A percentile compares a stretch with the other conserved stretches of the same genome.
Conservation (phyloP, 1,140 invertebrate genomes). For the Platyscapa corneri region DNA sequence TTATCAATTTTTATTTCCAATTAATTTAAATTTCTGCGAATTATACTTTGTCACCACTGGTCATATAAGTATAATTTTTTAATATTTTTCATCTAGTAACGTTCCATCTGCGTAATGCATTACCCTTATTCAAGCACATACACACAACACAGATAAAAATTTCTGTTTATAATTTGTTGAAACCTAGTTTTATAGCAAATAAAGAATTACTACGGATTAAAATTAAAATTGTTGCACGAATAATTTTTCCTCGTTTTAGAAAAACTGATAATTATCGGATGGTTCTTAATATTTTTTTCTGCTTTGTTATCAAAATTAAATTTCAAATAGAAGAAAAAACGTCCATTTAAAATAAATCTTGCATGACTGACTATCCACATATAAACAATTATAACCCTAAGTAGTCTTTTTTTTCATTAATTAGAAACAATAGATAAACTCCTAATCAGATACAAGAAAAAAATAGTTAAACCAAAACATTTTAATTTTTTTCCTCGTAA, state of each 20-base stretch:
- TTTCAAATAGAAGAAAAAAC: not conserved
- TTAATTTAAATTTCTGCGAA: slow-evolving; percentile 43
- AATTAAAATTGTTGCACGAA: slow-evolving; percentile 19
- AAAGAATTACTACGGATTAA: slow-evolving; percentile 68
- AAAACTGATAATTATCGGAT: not conserved
- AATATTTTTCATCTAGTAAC: slow-evolving; percentile 55
- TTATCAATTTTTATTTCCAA: slow-evolving; percentile 31
- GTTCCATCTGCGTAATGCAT: slow-evolving; percentile 56
- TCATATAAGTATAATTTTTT: slow-evolving; percentile 50
- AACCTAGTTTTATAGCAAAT: slow-evolving; percentile 73
- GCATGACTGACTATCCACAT: not conserved
- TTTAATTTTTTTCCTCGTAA: not conserved
- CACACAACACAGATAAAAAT: slow-evolving; percentile 51
- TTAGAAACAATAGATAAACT: slow-evolving; percentile 35
- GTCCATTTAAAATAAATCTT: not conserved
- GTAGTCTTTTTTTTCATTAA: slow-evolving; percentile 6
- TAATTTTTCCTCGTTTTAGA: slow-evolving; percentile 28
- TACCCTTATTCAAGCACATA: slow-evolving; percentile 55
- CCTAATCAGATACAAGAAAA: not conserved
- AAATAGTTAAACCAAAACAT: not conserved
- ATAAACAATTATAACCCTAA: not conserved
- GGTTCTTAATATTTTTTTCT: not conserved
- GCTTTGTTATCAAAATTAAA: not conserved
- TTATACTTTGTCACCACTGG: slow-evolving; percentile 44
- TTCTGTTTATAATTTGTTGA: slow-evolving; percentile 67